Conservation (phyloP, 2,113 vertebrate species). For the Campylomormyrus tamandua region DNA sequence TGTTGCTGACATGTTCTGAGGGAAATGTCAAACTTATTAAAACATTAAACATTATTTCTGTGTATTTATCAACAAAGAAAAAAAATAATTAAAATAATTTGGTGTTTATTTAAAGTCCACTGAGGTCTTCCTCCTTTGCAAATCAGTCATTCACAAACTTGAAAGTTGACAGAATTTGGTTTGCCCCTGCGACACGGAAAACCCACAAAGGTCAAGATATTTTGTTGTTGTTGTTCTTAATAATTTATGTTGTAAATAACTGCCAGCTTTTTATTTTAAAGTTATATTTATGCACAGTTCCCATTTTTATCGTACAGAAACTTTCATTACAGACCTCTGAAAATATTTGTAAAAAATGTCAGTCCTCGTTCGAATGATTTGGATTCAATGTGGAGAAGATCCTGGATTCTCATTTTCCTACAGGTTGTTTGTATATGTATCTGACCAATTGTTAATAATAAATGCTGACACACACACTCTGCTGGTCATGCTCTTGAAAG, state of each 20-base stretch:
- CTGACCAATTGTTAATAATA: constrained; percentile 83
- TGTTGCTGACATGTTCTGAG: neutral
- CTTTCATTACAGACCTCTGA: constrained; percentile 61
- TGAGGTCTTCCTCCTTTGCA: neutral
- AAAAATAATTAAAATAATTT: neutral
- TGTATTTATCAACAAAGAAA: neutral
- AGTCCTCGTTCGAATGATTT: constrained; percentile 59
- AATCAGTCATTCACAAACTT: neutral
- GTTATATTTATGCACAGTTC: constrained; percentile 68
- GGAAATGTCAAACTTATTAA: neutral
- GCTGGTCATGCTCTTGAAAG: neutral
- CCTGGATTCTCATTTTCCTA: constrained; percentile 58
- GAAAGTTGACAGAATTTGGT: constrained; percentile 1
- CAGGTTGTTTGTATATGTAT: constrained; percentile 87
- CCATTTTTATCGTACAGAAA: constrained; percentile 71
- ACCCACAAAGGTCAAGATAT: constrained; percentile 50
- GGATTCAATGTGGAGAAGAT: constrained; percentile 53
- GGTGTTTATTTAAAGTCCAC: neutral
- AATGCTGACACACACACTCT: constrained; percentile 49
- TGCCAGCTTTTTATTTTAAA: constrained; percentile 76
- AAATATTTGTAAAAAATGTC: constrained; percentile 33
- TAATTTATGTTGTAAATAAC: constrained; percentile 85
- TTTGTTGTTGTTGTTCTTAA: constrained; percentile 45
- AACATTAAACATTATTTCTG: neutral
- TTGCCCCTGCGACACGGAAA: neutral